These are phyloP conservation scores for Triops longicaudatus DNA, from an alignment of 1,140 invertebrate genomes.

Conservation along the genomic window DNA sequence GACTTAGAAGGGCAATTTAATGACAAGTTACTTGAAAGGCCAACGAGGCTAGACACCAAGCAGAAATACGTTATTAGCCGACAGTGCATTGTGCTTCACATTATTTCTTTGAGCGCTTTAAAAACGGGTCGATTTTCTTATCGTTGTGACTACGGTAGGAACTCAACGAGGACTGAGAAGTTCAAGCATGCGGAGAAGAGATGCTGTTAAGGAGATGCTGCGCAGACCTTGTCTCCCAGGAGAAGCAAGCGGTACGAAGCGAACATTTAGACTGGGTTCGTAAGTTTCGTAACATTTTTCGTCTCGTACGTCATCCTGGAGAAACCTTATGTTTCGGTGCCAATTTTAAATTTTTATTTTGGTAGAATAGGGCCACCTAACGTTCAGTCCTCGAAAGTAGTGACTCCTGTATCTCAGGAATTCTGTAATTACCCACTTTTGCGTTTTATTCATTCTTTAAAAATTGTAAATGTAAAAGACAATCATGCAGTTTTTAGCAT, in stretches of 20 bases:
- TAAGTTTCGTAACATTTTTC: too few species aligned
- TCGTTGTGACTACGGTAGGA: background rate
- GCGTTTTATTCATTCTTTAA: too few species aligned
- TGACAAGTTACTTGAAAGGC: background rate
- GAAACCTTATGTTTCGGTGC: too few species aligned
- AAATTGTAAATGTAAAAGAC: too few species aligned
- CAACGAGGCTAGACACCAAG: background rate
- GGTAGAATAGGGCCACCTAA: too few species aligned
- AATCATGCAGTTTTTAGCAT: too few species aligned
- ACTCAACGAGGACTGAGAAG: background rate
- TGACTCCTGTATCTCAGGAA: too few species aligned
- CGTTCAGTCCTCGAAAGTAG: too few species aligned
- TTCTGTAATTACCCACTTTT: background rate
- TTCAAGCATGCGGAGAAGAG: constrained; percentile 5
- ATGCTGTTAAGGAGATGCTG: constrained; percentile 4
- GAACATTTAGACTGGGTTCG: background rate
- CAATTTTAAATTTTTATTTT: too few species aligned
- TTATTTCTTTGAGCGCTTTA: background rate
- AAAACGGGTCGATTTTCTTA: background rate
- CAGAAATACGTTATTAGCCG: background rate
- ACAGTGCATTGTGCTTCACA: background rate
- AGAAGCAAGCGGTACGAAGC: background rate
- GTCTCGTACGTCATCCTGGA: background rate
- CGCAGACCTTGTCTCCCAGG: background rate
- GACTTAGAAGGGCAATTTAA: constrained; percentile 7